Evolutionary conservation across 1,140 invertebrate species (phyloP).

Genomic region (Dendroctonus valens): DNA sequence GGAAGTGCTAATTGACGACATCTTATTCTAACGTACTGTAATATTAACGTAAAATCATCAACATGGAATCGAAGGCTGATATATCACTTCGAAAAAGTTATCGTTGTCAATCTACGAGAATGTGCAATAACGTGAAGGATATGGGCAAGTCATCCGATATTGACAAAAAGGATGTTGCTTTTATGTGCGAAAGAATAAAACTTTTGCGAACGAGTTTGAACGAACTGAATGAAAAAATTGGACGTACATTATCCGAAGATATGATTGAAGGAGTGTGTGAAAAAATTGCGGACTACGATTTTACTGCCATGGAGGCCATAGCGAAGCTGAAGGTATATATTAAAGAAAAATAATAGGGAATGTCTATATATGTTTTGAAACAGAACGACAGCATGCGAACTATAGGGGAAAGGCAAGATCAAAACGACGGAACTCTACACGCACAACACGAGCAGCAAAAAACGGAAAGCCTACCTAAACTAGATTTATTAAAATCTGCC

Average conservation of each 20-base stretch:
- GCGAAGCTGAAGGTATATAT: not conserved
- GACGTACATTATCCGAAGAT: not conserved
- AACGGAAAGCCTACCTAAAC: not conserved
- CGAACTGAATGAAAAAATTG: not conserved
- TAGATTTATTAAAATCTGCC: not conserved
- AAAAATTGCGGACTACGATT: not conserved
- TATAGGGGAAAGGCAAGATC: not conserved
- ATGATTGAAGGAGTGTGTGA: not conserved
- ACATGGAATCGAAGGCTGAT: not conserved
- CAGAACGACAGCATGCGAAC: not conserved
- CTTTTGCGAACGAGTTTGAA: too few relatives aligned
- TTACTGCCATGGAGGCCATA: not conserved
- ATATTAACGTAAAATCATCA: not conserved
- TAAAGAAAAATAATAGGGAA: too few relatives aligned
- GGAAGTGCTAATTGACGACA: too few relatives aligned
- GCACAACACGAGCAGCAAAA: not conserved
- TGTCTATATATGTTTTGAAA: not conserved
- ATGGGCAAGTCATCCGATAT: not conserved
- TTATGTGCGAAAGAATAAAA: too few relatives aligned
- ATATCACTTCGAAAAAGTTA: conserved; percentile 1
- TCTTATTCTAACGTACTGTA: too few relatives aligned
- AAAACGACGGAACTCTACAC: not conserved
- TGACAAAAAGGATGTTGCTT: not conserved
- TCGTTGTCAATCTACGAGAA: not conserved
- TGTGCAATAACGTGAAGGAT: not conserved